Base-by-base conservation (phyloP, 92 coral and sea anemone species). In the Actinernus sp. region DNA sequence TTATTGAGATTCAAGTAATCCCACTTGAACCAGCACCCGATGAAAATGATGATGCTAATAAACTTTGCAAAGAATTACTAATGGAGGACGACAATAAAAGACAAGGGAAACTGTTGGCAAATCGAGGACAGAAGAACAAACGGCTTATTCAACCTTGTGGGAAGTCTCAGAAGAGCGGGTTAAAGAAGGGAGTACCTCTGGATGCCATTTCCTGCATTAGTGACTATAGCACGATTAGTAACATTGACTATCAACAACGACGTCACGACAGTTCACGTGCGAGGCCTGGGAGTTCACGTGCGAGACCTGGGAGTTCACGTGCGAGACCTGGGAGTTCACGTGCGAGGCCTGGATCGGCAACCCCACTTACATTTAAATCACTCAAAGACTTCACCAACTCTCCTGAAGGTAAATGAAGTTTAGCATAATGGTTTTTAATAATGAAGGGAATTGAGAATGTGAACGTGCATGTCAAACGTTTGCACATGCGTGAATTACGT, bases 331-430 rank as follows among this genome's bases (percentile, higher is more conserved):
- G 17, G 16, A 76, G 47, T 26, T 26, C 58, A 37, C 55, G 43
- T 40, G 31, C 32, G 4, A 65, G 49, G 57, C 57, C 65, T n/a
- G 93, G 80, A 0, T 73, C 84, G 4, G 80, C 91, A 18, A 68
- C 85, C 19, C 80, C 84, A 9, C 85, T 93, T 29, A 93, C 98
- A 4, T 76, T 89, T 31, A 88, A 93, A 71, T 79, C 96, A 5
- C 77, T 93, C n/a, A 86, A 83, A 51, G 97, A 93, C 49, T 93
- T 93, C 38, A 93, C 98, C n/a, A 78, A 93, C 61, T 93, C 98
- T 0, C 98, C 98, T 7, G 94, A 93, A 87, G 98, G 98, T 93
- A 83, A 43, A n/a, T n/a, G n/a, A n/a, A n/a, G n/a, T n/a, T n/a
- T n/a, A n/a, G n/a, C 40, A 26, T 24, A 17, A 41, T 5, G 12